These are phyloP conservation scores for Ochlodes sylvanus DNA, from an alignment of 2,888 invertebrate species.

Conservation along the genomic window DNA sequence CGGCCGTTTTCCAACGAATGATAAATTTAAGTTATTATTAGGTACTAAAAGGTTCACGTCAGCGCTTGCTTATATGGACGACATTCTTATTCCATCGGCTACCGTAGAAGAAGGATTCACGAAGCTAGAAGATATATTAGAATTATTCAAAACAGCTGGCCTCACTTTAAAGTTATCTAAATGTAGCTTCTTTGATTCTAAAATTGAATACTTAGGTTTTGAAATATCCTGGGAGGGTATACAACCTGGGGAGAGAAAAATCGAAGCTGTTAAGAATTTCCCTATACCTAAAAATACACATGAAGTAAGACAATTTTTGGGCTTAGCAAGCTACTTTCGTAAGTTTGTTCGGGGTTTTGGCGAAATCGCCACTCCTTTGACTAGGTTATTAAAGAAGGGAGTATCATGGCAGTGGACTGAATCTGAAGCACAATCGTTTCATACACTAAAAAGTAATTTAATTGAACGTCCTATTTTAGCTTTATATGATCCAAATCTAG, in stretches of 20 bases:
- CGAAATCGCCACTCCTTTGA: slow-evolving; percentile 42
- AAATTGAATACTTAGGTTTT: slow-evolving; percentile 44
- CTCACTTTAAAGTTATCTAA: slow-evolving; percentile 42
- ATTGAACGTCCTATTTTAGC: slow-evolving; percentile 46
- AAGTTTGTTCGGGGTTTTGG: slow-evolving; percentile 44
- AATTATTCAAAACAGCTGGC: slow-evolving; percentile 29
- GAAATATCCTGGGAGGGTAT: slow-evolving; percentile 42
- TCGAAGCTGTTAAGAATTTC: slow-evolving; percentile 28
- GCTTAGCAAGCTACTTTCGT: slow-evolving; percentile 44
- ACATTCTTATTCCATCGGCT: neutral
- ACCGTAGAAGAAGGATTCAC: neutral
- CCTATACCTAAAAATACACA: slow-evolving; percentile 40
- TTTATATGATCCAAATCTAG: slow-evolving; percentile 49
- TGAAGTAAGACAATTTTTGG: slow-evolving; percentile 45
- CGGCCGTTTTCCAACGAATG: slow-evolving; percentile 49
- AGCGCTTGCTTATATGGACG: neutral
- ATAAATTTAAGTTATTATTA: slow-evolving; percentile 11
- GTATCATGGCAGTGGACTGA: slow-evolving; percentile 39
- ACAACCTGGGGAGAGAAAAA: neutral
- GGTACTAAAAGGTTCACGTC: neutral
- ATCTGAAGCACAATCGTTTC: slow-evolving; percentile 19
- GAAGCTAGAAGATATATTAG: slow-evolving; percentile 38
- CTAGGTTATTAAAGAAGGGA: slow-evolving; percentile 41
- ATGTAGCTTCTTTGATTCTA: slow-evolving; percentile 41
- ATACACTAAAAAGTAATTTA: slow-evolving; percentile 8